phyloP scores from a whole-genome alignment of 2,888 invertebrate species.

The Aspidapion aeneum region DNA sequence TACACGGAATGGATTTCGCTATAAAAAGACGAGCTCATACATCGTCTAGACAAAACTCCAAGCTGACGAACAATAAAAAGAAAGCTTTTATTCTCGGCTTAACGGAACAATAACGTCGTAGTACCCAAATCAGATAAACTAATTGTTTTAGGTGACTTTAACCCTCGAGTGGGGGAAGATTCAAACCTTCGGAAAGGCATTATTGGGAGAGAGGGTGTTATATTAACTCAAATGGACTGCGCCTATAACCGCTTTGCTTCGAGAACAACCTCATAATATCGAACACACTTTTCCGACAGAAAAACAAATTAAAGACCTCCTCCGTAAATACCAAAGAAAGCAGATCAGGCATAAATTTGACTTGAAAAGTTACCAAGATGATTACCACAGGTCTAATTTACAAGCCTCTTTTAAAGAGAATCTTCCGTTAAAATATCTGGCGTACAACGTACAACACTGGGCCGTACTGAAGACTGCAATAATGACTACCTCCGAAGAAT shows the following conservation, averaged over 20 bases:
- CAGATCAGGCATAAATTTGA: no score
- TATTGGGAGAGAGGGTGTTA: background rate
- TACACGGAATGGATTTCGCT: no score
- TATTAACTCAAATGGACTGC: background rate
- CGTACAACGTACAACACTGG: no score
- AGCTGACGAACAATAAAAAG: background rate
- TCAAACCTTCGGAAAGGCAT: background rate
- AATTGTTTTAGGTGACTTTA: background rate
- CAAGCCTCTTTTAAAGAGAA: no score
- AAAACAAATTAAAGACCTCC: background rate
- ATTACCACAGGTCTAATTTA: no score
- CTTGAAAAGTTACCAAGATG: no score
- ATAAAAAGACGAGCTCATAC: no score
- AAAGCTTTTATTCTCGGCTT: background rate
- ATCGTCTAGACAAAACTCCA: no score
- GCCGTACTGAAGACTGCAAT: no score
- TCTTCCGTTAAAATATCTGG: no score
- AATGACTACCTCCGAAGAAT: no score
- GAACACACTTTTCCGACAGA: background rate
- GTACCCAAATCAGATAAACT: background rate
- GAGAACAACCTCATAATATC: background rate
- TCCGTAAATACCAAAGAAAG: no score
- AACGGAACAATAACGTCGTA: background rate
- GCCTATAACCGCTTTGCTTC: background rate
- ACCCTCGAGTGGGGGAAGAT: background rate